Evolutionary conservation across 2,797 vertebrate genomes (phyloP).

Genomic region (Rhinatrema bivittatum): DNA sequence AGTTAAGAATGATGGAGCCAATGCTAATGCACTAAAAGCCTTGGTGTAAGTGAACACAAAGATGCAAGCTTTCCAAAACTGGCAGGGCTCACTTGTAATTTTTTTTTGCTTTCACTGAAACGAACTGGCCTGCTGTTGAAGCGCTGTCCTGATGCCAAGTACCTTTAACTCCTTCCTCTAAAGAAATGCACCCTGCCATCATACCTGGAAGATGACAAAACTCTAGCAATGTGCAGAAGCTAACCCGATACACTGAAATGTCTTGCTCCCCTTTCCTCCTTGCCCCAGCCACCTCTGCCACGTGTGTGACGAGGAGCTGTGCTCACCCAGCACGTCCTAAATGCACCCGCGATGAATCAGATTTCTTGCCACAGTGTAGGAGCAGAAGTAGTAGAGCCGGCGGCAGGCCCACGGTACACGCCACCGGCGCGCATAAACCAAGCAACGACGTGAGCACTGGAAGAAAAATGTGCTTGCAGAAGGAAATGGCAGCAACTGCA

Average conservation of each 20-base stretch:
- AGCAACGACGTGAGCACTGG: background rate
- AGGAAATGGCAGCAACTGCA: constrained; percentile 15
- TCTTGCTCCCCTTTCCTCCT: no score
- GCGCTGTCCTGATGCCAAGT: constrained; percentile 51
- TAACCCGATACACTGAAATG: no score
- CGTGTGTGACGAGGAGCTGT: background rate
- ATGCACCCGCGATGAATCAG: constrained; percentile 9
- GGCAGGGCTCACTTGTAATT: no score
- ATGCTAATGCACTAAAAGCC: no score
- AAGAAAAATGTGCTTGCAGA: constrained; percentile 10
- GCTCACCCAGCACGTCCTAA: constrained; percentile 14
- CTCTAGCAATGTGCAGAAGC: no score
- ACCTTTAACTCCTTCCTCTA: constrained; percentile 47
- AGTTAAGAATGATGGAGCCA: no score
- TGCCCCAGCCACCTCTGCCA: no score
- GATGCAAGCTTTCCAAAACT: no score
- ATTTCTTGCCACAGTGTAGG: background rate
- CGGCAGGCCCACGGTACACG: constrained; percentile 18
- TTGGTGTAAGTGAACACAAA: no score
- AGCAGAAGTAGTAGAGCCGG: constrained; percentile 11
- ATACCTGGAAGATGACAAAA: no score
- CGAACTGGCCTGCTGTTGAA: constrained; percentile 71
- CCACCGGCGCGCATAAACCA: background rate
- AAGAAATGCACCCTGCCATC: no score
- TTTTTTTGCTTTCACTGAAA: constrained; percentile 80